These are phyloP conservation scores for Cryptus viduatorius DNA, from an alignment of 2,888 invertebrate species.

Conservation along the genomic window DNA sequence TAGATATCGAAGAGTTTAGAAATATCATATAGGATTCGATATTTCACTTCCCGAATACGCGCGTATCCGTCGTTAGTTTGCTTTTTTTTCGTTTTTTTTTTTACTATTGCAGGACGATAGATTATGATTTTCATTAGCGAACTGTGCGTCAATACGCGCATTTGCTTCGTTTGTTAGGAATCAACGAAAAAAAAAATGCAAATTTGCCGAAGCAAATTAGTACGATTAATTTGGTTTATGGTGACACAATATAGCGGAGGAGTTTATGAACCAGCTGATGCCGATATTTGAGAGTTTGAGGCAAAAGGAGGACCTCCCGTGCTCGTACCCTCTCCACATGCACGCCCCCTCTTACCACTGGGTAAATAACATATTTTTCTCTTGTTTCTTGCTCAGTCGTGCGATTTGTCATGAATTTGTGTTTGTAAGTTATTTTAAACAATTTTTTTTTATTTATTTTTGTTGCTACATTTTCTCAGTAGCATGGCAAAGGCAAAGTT, in stretches of 20 bases:
- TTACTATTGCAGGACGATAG: constrained; percentile 37
- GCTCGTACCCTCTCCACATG: constrained; percentile 96
- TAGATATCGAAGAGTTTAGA: constrained; percentile 44
- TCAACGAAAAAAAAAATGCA: constrained; percentile 42
- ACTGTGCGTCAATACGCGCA: constrained; percentile 11
- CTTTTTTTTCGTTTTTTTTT: not conserved
- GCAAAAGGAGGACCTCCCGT: constrained; percentile 95
- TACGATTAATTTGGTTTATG: constrained; percentile 78
- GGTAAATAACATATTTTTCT: constrained; percentile 87
- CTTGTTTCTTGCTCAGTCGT: constrained; percentile 76
- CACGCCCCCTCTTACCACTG: constrained; percentile 91
- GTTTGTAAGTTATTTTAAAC: constrained; percentile 64
- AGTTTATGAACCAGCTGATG: constrained; percentile 97
- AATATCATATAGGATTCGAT: constrained; percentile 54
- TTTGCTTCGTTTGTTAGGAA: constrained; percentile 33
- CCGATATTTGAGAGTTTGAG: constrained; percentile 97
- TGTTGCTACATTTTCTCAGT: constrained; percentile 31
- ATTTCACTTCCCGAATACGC: constrained; percentile 57
- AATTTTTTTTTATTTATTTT: constrained; percentile 86
- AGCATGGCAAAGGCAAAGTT: constrained; percentile 57
- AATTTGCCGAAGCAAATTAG: constrained; percentile 56
- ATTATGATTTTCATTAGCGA: constrained; percentile 46
- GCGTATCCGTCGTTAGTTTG: constrained; percentile 1
- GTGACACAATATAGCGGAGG: constrained; percentile 90
- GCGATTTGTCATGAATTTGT: constrained; percentile 77